These are phyloP conservation scores for Neolamprologus variostigma DNA, from an alignment of 2,113 vertebrate genomes.

Conservation along the genomic window DNA sequence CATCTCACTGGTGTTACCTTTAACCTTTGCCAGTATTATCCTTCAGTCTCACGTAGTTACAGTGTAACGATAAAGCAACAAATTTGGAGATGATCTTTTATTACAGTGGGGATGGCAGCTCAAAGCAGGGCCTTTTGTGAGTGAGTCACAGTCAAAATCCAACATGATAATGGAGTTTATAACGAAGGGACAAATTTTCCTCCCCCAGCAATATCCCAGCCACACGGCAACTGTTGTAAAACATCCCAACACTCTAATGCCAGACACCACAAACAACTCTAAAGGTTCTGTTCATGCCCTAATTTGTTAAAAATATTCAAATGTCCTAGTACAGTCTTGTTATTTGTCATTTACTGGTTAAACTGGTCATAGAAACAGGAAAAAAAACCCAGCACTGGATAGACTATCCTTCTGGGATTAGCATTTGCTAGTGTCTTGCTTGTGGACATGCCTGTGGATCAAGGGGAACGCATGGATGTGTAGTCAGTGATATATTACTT, in stretches of 20 bases:
- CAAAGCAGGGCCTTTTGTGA: neutral
- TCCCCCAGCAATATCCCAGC: neutral
- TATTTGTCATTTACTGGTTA: neutral
- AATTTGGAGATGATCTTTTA: neutral
- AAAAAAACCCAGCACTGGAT: accelerated
- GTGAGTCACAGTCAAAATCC: neutral
- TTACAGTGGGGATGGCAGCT: neutral
- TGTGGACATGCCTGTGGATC: neutral
- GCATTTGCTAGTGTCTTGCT: neutral
- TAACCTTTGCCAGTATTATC: neutral
- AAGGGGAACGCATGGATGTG: neutral
- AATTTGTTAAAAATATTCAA: neutral
- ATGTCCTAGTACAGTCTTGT: neutral
- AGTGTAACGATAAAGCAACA: neutral
- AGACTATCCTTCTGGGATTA: neutral
- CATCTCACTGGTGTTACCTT: neutral
- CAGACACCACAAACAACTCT: neutral
- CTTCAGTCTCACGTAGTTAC: neutral
- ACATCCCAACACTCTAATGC: neutral
- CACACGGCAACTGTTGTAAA: neutral
- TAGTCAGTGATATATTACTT: neutral
- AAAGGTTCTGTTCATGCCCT: neutral
- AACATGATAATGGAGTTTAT: neutral
- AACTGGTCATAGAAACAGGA: neutral
- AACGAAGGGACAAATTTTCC: neutral